Conservation (phyloP, 2,888 invertebrate genomes). For the Myopa tessellatipennis region DNA sequence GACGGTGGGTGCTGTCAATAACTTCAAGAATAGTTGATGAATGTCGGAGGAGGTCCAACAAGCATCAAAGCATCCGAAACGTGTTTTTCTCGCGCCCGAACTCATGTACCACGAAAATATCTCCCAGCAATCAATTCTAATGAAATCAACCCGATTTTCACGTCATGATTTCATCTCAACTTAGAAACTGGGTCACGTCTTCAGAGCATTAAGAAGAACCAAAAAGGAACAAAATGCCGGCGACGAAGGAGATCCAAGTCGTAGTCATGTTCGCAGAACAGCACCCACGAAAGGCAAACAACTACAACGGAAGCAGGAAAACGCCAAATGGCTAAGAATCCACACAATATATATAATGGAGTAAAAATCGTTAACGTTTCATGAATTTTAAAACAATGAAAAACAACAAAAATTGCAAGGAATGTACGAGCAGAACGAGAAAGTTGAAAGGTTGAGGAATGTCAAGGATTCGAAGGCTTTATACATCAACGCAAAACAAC, state of each 20-base stretch:
- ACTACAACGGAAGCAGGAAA: neutral
- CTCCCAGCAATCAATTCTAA: conserved; percentile 26
- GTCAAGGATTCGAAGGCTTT: neutral
- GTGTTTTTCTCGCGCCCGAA: neutral
- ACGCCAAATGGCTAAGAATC: conserved; percentile 1
- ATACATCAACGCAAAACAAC: neutral
- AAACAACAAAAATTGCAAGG: conserved; percentile 14
- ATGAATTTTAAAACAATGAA: conserved; percentile 38
- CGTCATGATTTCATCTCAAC: neutral
- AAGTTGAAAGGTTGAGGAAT: conserved; percentile 10
- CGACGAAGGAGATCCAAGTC: neutral
- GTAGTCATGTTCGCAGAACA: neutral
- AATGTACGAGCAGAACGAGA: neutral
- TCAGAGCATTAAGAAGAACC: conserved; percentile 17
- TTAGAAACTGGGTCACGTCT: conserved; percentile 34
- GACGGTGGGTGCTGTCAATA: neutral
- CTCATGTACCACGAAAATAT: neutral
- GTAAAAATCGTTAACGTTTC: conserved; percentile 33
- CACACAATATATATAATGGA: conserved; percentile 23
- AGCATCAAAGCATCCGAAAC: neutral
- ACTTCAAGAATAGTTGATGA: neutral
- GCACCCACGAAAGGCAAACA: neutral
- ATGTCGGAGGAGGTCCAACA: neutral
- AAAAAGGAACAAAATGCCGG: conserved; percentile 15
- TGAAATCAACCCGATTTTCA: conserved; percentile 24